These are phyloP conservation scores for Brachyrhaphis roseni DNA, from an alignment of 2,797 vertebrate species.

Conservation along the genomic window DNA sequence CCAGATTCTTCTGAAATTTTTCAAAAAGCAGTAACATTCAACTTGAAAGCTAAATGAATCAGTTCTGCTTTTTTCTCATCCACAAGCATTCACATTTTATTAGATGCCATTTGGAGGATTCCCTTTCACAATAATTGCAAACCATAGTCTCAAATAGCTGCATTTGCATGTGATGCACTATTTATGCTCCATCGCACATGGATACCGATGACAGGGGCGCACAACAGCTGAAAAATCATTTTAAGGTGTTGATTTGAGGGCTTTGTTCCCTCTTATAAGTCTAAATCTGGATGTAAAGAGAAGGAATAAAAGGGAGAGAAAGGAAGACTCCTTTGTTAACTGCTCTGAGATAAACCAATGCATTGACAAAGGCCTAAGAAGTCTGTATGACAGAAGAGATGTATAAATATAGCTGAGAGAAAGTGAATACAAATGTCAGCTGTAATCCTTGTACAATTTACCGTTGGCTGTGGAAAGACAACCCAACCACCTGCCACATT, in stretches of 20 bases:
- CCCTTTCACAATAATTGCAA: background rate
- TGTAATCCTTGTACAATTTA: slow-evolving; percentile 64
- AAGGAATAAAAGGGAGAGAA: background rate
- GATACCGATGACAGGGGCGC: background rate
- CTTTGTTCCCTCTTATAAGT: slow-evolving; percentile 4
- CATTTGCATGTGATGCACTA: background rate
- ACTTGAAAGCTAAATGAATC: background rate
- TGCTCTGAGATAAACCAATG: slow-evolving; percentile 40
- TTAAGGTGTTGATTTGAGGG: slow-evolving; percentile 27
- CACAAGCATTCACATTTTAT: background rate
- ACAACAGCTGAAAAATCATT: slow-evolving; percentile 6
- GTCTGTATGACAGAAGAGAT: slow-evolving; percentile 5
- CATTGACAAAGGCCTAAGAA: slow-evolving; percentile 26
- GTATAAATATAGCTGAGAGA: slow-evolving; percentile 22
- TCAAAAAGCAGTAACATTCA: background rate
- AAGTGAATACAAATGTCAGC: slow-evolving; percentile 38
- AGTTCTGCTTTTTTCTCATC: background rate
- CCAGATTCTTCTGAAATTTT: background rate
- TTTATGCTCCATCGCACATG: background rate
- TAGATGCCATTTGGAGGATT: background rate
- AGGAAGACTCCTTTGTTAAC: slow-evolving; percentile 34
- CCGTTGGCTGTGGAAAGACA: slow-evolving; percentile 53
- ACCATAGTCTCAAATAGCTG: background rate
- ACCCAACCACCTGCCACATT: slow-evolving; percentile 34
- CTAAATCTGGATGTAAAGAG: background rate